These are phyloP conservation scores for Diadema setosum DNA, from an alignment of 35 echinoderm and acorn worm species.

Conservation along the genomic window DNA sequence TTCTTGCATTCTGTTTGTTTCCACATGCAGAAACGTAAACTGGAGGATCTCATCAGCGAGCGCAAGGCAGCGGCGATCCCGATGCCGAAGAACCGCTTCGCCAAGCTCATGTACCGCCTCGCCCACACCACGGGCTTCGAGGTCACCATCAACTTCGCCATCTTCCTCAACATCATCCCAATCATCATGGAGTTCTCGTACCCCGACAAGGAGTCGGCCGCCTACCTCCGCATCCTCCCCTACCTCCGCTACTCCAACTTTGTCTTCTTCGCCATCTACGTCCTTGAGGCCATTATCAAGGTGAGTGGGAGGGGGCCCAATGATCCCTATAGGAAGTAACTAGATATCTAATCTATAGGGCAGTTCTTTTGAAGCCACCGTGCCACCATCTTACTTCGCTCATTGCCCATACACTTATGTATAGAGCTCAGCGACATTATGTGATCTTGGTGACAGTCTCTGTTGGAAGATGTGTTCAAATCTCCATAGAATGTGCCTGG, in stretches of 20 bases:
- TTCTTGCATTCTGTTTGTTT: no score
- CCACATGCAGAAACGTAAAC: slow-evolving; percentile 86
- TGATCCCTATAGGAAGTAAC: no score
- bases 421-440: no score
- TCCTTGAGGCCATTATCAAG: slow-evolving; percentile 80
- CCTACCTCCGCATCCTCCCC: not conserved
- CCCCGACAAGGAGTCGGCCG: slow-evolving; percentile 10
- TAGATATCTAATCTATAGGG: no score
- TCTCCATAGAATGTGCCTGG: no score
- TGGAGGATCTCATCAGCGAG: slow-evolving; percentile 69
- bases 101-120: slow-evolving; percentile 27
- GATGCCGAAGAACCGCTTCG: slow-evolving; percentile 9
- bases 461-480: no score
- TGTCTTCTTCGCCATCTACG: slow-evolving; percentile 65
- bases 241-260: slow-evolving; percentile 60
- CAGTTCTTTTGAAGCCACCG: no score
- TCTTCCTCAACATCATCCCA: slow-evolving; percentile 83
- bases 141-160: slow-evolving; percentile 57
- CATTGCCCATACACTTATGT: no score
- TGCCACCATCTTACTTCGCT: no score
- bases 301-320: no score
- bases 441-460: no score
- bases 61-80: slow-evolving; percentile 49
- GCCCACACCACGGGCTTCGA: slow-evolving; percentile 39
- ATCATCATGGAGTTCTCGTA: slow-evolving; percentile 80